phyloP scores from a whole-genome alignment of 2,797 vertebrate genomes.

The Pseudocheirus occidentalis region DNA sequence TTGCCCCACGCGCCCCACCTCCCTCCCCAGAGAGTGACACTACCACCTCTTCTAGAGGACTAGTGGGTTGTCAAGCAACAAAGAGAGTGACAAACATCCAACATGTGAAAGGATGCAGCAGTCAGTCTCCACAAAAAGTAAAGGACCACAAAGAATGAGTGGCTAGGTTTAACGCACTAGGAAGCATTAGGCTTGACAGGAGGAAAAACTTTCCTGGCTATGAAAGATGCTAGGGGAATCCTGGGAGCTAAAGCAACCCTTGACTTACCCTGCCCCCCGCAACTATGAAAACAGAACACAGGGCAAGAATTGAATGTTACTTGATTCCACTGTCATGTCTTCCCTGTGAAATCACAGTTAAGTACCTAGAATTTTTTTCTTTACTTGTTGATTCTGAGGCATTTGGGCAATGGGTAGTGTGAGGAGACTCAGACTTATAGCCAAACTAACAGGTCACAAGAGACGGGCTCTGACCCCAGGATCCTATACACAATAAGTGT shows the following conservation, averaged over 20 bases:
- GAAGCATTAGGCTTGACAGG: not conserved
- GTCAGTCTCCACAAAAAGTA: not conserved
- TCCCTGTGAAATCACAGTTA: not conserved
- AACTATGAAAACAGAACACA: not conserved
- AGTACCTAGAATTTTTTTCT: not conserved
- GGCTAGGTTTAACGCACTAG: not conserved
- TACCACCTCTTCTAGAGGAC: not conserved
- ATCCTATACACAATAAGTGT: not conserved
- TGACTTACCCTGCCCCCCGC: too few relatives aligned
- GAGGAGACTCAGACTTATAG: not conserved
- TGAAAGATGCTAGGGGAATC: not conserved
- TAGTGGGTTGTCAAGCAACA: slow-evolving; percentile 5
- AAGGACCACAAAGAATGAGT: not conserved
- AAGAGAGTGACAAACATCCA: not conserved
- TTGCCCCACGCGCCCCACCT: not conserved
- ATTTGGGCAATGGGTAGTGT: not conserved
- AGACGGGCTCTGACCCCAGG: not conserved
- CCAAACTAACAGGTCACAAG: not conserved
- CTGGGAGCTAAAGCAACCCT: not conserved
- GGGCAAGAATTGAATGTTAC: too few relatives aligned
- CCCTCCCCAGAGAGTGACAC: slow-evolving; percentile 38
- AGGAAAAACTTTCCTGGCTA: not conserved
- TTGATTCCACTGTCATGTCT: not conserved
- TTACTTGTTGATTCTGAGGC: not conserved
- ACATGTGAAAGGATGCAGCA: not conserved